A percentile compares a stretch with the other conserved stretches of the same genome.
phyloP scores from a whole-genome alignment of 2,113 vertebrate genomes.

The Otocyon megalotis region DNA sequence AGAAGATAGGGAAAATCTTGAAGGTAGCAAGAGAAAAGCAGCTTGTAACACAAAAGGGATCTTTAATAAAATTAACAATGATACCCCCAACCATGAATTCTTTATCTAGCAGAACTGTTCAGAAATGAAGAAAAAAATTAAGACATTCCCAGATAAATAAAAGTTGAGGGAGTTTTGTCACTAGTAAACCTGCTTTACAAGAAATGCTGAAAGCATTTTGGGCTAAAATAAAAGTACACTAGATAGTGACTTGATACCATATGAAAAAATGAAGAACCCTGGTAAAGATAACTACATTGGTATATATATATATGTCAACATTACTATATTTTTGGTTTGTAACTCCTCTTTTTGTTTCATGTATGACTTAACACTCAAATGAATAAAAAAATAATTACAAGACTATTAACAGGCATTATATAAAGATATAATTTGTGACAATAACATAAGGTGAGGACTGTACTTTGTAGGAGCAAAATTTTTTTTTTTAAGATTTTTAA shows the following conservation, averaged over 20 bases:
- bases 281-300: not conserved
- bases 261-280: not conserved
- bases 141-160: not conserved
- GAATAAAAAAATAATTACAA: not conserved
- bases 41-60: not conserved
- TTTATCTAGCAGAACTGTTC: not conserved
- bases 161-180: not conserved
- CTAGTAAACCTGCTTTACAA: not conserved
- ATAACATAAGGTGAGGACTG: not conserved
- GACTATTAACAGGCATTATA: not conserved
- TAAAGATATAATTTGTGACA: slow-evolving; percentile 17
- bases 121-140: slow-evolving; percentile 32
- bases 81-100: not conserved
- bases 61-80: not conserved
- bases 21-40: not conserved
- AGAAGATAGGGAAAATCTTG: not conserved
- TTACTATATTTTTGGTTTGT: not conserved
- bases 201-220: not conserved
- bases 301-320: not conserved
- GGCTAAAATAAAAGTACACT: not conserved
- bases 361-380: slow-evolving; percentile 2
- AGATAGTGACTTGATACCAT: not conserved
- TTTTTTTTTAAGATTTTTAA: too few species aligned
- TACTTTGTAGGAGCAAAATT: not conserved
- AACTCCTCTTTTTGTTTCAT: not conserved